Base-by-base conservation (phyloP, 2,797 vertebrate species). In the Lophotriccus pileatus region DNA sequence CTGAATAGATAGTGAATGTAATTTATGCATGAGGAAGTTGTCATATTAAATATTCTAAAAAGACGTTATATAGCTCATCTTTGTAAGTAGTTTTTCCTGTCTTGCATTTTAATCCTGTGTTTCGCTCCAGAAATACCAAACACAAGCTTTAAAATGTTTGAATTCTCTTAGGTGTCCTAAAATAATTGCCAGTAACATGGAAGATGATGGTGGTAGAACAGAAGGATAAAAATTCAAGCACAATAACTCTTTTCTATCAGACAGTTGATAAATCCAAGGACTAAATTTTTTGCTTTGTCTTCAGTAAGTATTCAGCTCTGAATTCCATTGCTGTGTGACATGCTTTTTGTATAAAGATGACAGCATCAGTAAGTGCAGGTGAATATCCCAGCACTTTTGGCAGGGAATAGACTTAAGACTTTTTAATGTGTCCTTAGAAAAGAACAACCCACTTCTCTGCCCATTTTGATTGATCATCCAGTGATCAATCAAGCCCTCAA, bases 261-360 rank as follows among this genome's bases (percentile, higher is more conserved):
- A 56, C 8, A 25, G 37, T 70, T 84, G 32, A 44, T 47, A 88
- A 82, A 70, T 67, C 32, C 67, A 84, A 78, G 52, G 41, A 84
- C 8, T 52, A 12, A 6, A 8, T 21, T 32, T 84, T 81, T 72
- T 67, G n/a, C 27, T 47, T 59, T 59, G 47, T 27, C 70, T 83
- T 77, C 46, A n/a, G 0, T 59, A 53, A 70, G 59, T 25, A 52
- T 39, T 85, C 25, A 83, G 44, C 59, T 37, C 46, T 14, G 25
- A 53, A 36, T n/a, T 64, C 58, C 36, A 7, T 18, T 0, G 0
- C 43, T 36, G 28, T 41, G 34, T 3, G 10, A 39, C 14, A 1
- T 23, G 52, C 64, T n/a, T 23, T 66, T 16, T 77, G 14, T 49
- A 10, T 37, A 41, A 72, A 68, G 43, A 22, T 28, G 32, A 63